Evolutionary conservation across 2,113 vertebrate species (phyloP), one percentile per base, ranked within the genome.

Genomic region (Helogale parvula): DNA sequence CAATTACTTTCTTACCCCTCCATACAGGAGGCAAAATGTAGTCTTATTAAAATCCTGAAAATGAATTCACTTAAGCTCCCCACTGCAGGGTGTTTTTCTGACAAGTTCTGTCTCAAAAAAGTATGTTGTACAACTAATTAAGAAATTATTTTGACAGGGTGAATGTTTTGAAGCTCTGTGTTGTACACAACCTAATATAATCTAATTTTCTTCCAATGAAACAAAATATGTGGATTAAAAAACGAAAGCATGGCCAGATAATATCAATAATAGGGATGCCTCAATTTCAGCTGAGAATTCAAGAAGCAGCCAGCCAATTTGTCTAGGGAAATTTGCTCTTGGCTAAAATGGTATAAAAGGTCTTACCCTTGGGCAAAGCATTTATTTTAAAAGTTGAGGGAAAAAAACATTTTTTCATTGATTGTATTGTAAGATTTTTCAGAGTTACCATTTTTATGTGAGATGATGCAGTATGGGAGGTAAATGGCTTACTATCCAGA

Each of bases 121-220:
- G 98, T 96, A 98, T 98, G 92, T 98, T 98, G 97, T 98, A 98
- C 96, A 94, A 97, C 96, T 99, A 98, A 99, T 98, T 98, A 98
- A 98, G 98, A 98, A 97, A 98, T 93, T 95, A 97, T 98, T 98
- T 98, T 99, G 98, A 99, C 98, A 98, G 97, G 91, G 79, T 86
- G 95, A 97, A 82, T 98, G 97, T 98, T 98, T 97, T 96, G 97
- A 98, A 98, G 97, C 89, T 98, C 84, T 93, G 93, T 98, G 88
- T 96, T 99, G 96, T 98, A 98, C 80, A 98, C 96, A 98, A 98
- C 93, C 88, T 98, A 98, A 98, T 98, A 97, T 98, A 98, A 98
- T 98, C 96, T 97, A 93, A 80, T 98, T 98, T 98, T 93, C 98
- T 97, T 97, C 88, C 79, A 94, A 88, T 68, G 93, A 98, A 98